Base-by-base conservation (phyloP, 1,140 invertebrate genomes). In the Campoletis sonorensis region DNA sequence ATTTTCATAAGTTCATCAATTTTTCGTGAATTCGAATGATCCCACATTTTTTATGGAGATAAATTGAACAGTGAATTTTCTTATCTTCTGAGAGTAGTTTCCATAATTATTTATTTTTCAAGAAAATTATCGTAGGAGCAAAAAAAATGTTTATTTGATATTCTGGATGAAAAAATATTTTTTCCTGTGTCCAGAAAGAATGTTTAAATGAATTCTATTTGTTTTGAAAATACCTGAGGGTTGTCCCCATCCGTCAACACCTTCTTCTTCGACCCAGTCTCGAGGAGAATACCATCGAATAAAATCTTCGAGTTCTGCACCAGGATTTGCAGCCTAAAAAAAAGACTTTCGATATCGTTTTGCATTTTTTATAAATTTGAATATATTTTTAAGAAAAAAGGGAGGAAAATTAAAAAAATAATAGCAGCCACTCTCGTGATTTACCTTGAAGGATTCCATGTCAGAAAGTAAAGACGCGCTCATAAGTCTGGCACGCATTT, bases 251-350 rank as follows among this genome's bases (percentile, higher is more conserved):
- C 93, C 88, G 83, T 93, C 90, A 1, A 90, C 45, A 64, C 84
- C 87, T 5, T 94, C 93, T 37, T 94, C 93, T 73, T 96, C 95
- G 33, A 97, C 94, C 96, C 97, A 99, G 90, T 99, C 98, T 58
- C 98, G 93, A 0, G 99, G 99, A 0, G 98, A 99, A 89, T 99
- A 99, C 98, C 98, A 99, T 78, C 97, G 94, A 79, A 99, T 98
- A 91, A 99, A 99, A 90, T 99, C 99, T 89, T 97, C 98, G 21
- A 99, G 90, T n/a, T 95, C 93, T 26, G 95, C 95, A 0, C 95
- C 96, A 1, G 98, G 98, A 94, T 99, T 99, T 0, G 99, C 99
- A 4, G 98, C 98, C 94, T 96, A 64, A 1, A 15, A 58, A 15
- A 79, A 58, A 58, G 64, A n/a, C n/a, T 80, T 54, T 79, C 77